Conservation (phyloP, 2,888 invertebrate species). For the Agrochola lota region DNA sequence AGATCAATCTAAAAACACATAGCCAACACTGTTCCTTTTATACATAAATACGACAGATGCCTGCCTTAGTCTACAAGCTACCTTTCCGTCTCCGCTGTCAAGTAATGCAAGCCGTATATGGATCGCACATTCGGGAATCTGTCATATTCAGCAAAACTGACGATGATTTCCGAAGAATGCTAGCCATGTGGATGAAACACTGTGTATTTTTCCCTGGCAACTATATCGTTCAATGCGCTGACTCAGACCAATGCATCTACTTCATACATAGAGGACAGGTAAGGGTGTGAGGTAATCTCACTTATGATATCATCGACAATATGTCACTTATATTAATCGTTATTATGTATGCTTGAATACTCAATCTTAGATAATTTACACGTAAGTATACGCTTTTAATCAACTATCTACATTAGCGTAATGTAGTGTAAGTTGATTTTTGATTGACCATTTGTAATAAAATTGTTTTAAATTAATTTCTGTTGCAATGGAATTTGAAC, state of each 20-base stretch:
- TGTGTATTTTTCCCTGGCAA: slow-evolving; percentile 90
- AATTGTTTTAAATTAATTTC: not conserved
- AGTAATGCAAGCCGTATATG: slow-evolving; percentile 88
- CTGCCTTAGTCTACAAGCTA: slow-evolving; percentile 80
- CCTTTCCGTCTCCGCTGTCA: slow-evolving; percentile 87
- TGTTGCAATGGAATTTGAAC: not conserved
- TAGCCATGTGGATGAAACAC: slow-evolving; percentile 87
- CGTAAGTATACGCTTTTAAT: not conserved
- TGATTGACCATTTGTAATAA: not conserved
- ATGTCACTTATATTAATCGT: slow-evolving; percentile 1
- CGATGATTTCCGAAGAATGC: slow-evolving; percentile 87
- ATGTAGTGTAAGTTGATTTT: not conserved
- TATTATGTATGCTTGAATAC: not conserved
- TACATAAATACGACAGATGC: slow-evolving; percentile 75
- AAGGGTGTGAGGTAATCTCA: slow-evolving; percentile 36
- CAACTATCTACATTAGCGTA: slow-evolving; percentile 3
- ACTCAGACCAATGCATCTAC: slow-evolving; percentile 90
- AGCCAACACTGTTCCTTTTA: too few relatives aligned
- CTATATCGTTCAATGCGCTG: slow-evolving; percentile 90
- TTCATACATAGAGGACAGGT: slow-evolving; percentile 90
- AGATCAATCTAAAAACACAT: not conserved
- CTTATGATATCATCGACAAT: slow-evolving; percentile 35
- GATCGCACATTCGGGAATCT: slow-evolving; percentile 86
- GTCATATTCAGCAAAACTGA: slow-evolving; percentile 88
- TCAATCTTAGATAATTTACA: not conserved